Conservation (phyloP, 2,888 invertebrate genomes). For the Cinara cedri region DNA sequence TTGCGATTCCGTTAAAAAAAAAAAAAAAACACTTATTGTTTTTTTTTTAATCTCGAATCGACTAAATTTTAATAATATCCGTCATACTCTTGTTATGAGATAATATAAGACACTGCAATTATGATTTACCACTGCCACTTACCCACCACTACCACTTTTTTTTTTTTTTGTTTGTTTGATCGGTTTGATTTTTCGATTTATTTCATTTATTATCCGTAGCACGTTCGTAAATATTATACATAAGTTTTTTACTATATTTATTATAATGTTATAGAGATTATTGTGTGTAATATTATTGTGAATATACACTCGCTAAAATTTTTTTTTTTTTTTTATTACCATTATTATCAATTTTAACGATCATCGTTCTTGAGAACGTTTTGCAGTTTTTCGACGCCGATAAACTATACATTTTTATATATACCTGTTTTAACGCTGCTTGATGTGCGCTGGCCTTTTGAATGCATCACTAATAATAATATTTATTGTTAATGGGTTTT, state of each 20-base stretch:
- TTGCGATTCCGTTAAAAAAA: too few species aligned
- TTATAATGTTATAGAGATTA: too few species aligned
- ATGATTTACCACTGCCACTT: too few species aligned
- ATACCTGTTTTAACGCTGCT: slow-evolving; percentile 8
- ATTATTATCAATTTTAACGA: slow-evolving; percentile 4
- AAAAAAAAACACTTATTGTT: too few species aligned
- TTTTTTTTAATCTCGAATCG: background rate
- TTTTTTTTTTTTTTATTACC: too few species aligned
- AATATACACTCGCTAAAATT: slow-evolving; percentile 8
- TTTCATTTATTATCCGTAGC: slow-evolving; percentile 25
- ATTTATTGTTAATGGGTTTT: slow-evolving; percentile 17
- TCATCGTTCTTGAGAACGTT: slow-evolving; percentile 40
- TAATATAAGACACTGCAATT: background rate
- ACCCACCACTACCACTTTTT: background rate
- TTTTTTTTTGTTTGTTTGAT: slow-evolving; percentile 29
- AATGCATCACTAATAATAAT: background rate
- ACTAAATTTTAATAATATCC: background rate
- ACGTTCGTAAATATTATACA: too few species aligned
- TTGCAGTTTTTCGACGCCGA: slow-evolving; percentile 7
- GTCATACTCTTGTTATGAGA: too few species aligned
- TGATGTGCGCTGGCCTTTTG: slow-evolving; percentile 37
- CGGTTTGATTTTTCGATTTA: background rate
- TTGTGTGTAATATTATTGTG: slow-evolving; percentile 5
- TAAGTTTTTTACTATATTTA: slow-evolving; percentile 4
- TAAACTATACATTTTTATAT: background rate